Evolutionary conservation across 2,797 vertebrate genomes (phyloP).

Genomic region (Falco biarmicus): DNA sequence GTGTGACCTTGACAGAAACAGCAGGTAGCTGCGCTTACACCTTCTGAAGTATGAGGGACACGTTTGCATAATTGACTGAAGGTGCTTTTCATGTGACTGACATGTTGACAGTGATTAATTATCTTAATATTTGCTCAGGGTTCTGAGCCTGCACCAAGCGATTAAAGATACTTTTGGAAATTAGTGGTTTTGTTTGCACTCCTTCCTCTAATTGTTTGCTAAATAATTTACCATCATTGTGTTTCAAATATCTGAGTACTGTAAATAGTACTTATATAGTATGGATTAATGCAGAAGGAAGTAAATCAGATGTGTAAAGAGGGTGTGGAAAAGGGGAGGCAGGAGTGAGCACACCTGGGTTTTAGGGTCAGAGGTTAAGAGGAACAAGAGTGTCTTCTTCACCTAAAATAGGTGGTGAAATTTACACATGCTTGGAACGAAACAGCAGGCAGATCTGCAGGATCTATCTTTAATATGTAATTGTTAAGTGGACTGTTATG

Average conservation of each 20-base stretch:
- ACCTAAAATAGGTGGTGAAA: background rate
- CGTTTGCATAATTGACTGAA: slow-evolving; percentile 60
- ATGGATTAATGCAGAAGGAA: background rate
- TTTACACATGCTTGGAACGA: background rate
- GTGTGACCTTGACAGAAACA: slow-evolving; percentile 73
- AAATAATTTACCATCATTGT: slow-evolving; percentile 66
- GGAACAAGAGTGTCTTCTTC: background rate
- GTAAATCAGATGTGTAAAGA: background rate
- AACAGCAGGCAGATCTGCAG: background rate
- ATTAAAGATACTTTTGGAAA: slow-evolving; percentile 77
- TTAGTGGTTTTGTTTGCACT: slow-evolving; percentile 72
- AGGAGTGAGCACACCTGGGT: background rate
- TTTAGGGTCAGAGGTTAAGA: background rate
- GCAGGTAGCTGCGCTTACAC: background rate
- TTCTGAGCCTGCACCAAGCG: slow-evolving; percentile 46
- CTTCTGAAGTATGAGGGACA: slow-evolving; percentile 18
- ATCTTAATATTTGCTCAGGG: slow-evolving; percentile 79
- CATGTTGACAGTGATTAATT: slow-evolving; percentile 78
- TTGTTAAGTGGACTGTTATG: background rate
- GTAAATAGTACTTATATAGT: background rate
- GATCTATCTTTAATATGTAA: background rate
- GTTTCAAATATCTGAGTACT: slow-evolving; percentile 22
- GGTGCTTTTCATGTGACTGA: slow-evolving; percentile 69
- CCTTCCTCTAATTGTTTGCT: slow-evolving; percentile 71
- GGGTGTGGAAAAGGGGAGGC: background rate